Base-by-base conservation (phyloP, 2,113 vertebrate species). In the Petrocephalus zakoni region DNA sequence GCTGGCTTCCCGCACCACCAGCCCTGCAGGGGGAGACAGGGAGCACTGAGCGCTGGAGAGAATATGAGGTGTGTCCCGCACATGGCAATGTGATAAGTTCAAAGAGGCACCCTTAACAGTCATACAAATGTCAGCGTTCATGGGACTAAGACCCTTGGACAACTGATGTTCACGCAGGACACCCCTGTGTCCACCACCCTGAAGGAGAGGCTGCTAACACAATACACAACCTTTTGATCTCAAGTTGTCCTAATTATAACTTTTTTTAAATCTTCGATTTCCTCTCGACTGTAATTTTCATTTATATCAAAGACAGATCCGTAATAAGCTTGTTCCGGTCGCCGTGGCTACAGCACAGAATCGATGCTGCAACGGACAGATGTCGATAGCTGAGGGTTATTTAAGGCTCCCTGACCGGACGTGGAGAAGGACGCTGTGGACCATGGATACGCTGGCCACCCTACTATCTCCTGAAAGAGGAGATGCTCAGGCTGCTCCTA, bases 1-100 rank as follows among this genome's bases (percentile, higher is more conserved):
- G 84, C 84, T 86, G 29, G 84, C 84, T 55, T 86, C 84, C 52
- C 84, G 84, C 25, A 86, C 84, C 84, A 86, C 84, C 25, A 86
- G 29, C 25, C 84, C 84, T 86, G 25, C 29, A 55, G 25, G 29
- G 84, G 52, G 25, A 29, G 52, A 86, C 46, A 85, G 15, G 34
- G 51, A 19, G 49, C 29, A 17, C 4, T 86, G 52, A 86, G 84
- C 25, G 21, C 42, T 25, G 22, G 22, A n/a, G 17, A 46, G 21
- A 29, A 86, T 25, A 53, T 6, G 29, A 11, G 25, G 22, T 58
- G 56, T 8, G 6, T 17, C 0, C 3, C 29, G 13, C 17, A 7
- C 51, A 56, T 52, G 3, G 3, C 25, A 5, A 56, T 19, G 47
- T 21, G 81, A 7, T 10, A 46, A 86, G n/a, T 42, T 15, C 13